Conservation (phyloP, 2,113 vertebrate species). For the Melanotaenia duboulayi region DNA sequence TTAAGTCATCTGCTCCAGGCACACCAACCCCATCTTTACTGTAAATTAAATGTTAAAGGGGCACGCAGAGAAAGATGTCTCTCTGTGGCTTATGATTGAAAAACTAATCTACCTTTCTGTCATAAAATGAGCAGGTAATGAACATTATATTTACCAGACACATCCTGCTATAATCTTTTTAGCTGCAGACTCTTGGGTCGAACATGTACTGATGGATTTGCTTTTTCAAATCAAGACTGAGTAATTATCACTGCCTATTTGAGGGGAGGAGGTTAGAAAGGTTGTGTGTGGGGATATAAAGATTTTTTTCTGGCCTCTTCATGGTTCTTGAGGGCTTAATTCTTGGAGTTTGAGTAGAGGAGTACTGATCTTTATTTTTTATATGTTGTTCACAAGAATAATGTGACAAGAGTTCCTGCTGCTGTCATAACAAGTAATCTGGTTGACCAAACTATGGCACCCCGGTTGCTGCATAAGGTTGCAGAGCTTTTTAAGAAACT, state of each 20-base stretch:
- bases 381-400: not conserved
- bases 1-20: not conserved
- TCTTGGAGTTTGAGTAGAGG: not conserved
- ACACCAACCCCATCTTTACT: not conserved
- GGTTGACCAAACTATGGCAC: not conserved
- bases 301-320: not conserved
- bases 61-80: conserved; percentile 1
- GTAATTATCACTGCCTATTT: not conserved
- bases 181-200: conserved; percentile 6
- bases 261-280: not conserved
- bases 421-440: not conserved
- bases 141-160: conserved; percentile 14
- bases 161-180: conserved; percentile 6
- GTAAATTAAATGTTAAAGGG: conserved; percentile 20
- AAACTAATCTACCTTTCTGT: conserved; percentile 3
- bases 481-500: not conserved
- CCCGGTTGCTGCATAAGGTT: not conserved
- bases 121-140: conserved; percentile 23
- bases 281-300: not conserved
- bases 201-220: conserved; percentile 1
- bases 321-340: not conserved
- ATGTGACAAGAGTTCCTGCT: not conserved
- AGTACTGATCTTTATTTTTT: not conserved
- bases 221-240: conserved; percentile 9
- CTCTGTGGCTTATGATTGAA: conserved; percentile 5